Base-by-base conservation (phyloP, 2,113 vertebrate species). In the Pithys albifrons region DNA sequence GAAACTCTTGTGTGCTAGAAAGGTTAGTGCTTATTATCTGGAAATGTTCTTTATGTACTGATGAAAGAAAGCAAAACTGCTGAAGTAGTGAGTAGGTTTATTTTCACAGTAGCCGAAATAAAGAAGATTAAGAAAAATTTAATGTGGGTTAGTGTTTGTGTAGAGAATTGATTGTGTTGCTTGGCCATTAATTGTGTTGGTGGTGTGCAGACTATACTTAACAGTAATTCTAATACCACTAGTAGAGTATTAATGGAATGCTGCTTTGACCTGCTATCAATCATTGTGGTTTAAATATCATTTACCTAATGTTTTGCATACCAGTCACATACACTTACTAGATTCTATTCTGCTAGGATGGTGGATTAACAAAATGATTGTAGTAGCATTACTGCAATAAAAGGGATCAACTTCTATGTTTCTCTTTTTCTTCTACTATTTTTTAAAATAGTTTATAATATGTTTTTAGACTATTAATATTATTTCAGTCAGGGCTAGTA, bases 211-310 rank as follows among this genome's bases (percentile, higher is more conserved):
- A 88, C 76, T 92, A 71, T 71, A 89, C 25, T 95, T 91, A 61
- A 82, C 69, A 66, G 46, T 96, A 82, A 95, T 90, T 95, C 78
- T 17, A 39, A 67, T 92, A 64, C 33, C 65, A 29, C 59, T 74
- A 69, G 39, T 52, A 66, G 77, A 92, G 90, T 95, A 85, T 73
- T 77, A 86, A 79, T 82, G 37, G 37, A 45, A 67, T 61, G 23
- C 74, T 85, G 46, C n/a, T 97, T 97, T 97, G 72, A 94, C 57
- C 82, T 94, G 41, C 45, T 88, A 84, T 91, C 75, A 92, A 4
- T 92, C 49, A 62, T 5, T 59, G 33, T 46, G 10, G 59, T 86
- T 93, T 83, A 61, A 49, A 55, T 96, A 31, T 46, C 3, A 89
- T 92, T 74, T 75, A 33, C 14, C 25, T 92, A 67, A 37, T 39